Evolutionary conservation across 2,113 vertebrate species (phyloP).

Genomic region (Anoplopoma fimbria): DNA sequence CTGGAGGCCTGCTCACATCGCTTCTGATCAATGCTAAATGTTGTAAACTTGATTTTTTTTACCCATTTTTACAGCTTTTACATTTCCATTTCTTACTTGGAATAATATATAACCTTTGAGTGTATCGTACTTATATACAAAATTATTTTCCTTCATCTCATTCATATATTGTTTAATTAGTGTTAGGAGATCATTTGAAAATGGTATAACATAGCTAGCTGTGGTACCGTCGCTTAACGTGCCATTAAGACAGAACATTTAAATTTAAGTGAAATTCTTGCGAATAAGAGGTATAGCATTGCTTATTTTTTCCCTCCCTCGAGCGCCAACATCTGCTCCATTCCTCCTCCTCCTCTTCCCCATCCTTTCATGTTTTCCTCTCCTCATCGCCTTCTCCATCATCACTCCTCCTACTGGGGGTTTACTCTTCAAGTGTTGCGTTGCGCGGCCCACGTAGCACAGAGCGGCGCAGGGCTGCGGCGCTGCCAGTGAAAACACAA

Average conservation of each 20-base stretch:
- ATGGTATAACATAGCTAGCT: not conserved
- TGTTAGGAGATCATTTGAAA: not conserved
- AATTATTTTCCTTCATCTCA: not conserved
- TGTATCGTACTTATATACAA: not conserved
- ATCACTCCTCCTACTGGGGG: slow-evolving; percentile 57
- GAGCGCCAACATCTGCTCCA: slow-evolving; percentile 42
- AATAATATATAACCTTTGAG: not conserved
- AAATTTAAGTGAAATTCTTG: not conserved
- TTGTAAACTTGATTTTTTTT: not conserved
- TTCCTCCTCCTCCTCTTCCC: slow-evolving; percentile 33
- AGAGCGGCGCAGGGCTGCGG: slow-evolving; percentile 30
- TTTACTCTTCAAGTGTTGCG: slow-evolving; percentile 59
- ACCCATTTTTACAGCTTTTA: not conserved
- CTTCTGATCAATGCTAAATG: not conserved
- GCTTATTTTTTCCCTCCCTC: not conserved
- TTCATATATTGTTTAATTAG: not conserved
- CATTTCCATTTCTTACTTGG: not conserved
- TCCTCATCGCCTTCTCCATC: slow-evolving; percentile 52
- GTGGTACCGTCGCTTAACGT: not conserved
- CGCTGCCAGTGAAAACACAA: slow-evolving; percentile 73
- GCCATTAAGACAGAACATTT: not conserved
- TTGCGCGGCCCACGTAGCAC: slow-evolving; percentile 55
- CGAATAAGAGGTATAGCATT: slow-evolving; percentile 2
- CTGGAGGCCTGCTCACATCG: too few relatives aligned
- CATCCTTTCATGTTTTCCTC: slow-evolving; percentile 58